Evolutionary conservation across 2,113 vertebrate species (phyloP).

Genomic region (Pontoporia blainvillei): DNA sequence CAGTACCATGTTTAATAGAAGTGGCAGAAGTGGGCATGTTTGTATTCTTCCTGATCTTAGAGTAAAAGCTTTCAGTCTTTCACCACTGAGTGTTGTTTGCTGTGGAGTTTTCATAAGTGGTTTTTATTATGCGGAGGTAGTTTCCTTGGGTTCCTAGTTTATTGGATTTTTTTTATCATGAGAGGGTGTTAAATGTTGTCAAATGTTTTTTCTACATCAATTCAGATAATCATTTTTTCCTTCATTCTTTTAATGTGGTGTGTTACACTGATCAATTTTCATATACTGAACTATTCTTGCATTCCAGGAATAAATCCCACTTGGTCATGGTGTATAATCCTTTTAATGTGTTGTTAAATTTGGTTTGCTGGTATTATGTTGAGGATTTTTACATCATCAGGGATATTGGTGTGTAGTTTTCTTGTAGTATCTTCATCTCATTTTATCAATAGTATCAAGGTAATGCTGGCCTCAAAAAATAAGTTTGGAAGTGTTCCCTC

Average conservation of each 20-base stretch:
- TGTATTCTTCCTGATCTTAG: background rate
- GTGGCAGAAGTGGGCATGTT: background rate
- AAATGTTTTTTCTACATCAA: background rate
- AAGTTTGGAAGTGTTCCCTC: no score
- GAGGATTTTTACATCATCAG: background rate
- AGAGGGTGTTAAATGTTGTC: background rate
- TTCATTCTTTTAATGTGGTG: background rate
- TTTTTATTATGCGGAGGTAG: background rate
- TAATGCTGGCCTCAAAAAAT: no score
- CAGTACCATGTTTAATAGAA: background rate
- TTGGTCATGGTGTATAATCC: background rate
- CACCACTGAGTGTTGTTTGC: background rate
- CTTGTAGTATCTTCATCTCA: background rate
- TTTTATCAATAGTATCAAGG: no score
- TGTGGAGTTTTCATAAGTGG: background rate
- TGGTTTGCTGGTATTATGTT: background rate
- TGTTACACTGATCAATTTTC: background rate
- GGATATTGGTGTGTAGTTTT: background rate
- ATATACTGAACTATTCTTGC: background rate
- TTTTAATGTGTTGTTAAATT: background rate
- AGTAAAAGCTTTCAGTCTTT: background rate
- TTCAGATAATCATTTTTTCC: background rate
- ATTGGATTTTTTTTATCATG: background rate
- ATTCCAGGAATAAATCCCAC: background rate
- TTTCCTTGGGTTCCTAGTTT: background rate